Base-by-base conservation (phyloP, 2,888 invertebrate genomes). In the Zhuqinia jingwanae region DNA sequence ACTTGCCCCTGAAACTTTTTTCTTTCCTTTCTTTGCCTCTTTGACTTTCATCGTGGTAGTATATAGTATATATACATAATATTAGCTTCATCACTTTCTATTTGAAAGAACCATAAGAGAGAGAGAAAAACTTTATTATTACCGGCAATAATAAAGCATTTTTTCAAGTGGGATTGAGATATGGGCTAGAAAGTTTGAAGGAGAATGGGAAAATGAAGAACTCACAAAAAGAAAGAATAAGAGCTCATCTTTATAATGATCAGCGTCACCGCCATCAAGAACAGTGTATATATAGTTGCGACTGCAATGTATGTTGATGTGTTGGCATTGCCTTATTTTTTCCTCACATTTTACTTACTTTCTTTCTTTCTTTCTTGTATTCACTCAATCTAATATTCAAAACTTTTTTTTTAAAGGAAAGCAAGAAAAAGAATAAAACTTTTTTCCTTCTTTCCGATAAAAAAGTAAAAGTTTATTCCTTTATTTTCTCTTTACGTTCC, bases 1-100 rank as follows among this genome's bases (percentile, higher is more conserved):
- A 83, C 76, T 83, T 83, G 83, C 76, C 83, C 83, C 60, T 83
- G 83, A 83, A 83, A 83, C 75, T 81, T 81, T 70, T 36, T 63
- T 58, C 22, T 56, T 47, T 36, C 17, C 20, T 36, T 68, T 56
- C 42, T 60, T n/a, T n/a, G n/a, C 63, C 78, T 22, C 53, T 75
- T 58, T 15, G 58, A 76, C 17, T 56, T 58, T 50, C 50, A 50
- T 73, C 25, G 15, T 50, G 8, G 36, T 36, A 36, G 36, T n/a
- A n/a, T n/a, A n/a, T n/a, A n/a, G n/a, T n/a, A n/a, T n/a, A n/a
- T n/a, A n/a, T n/a, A n/a, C n/a, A 36, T 8, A 6, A 76, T n/a
- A 56, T 73, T 15, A 47, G 70, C 70, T 73, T 73, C 70, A 73
- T 45, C 68, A 68, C 36, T 36, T 36, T 36, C 36, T 6, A 36